Evolutionary conservation across 2,888 invertebrate species (phyloP).

Genomic region (Byasa hedistus): DNA sequence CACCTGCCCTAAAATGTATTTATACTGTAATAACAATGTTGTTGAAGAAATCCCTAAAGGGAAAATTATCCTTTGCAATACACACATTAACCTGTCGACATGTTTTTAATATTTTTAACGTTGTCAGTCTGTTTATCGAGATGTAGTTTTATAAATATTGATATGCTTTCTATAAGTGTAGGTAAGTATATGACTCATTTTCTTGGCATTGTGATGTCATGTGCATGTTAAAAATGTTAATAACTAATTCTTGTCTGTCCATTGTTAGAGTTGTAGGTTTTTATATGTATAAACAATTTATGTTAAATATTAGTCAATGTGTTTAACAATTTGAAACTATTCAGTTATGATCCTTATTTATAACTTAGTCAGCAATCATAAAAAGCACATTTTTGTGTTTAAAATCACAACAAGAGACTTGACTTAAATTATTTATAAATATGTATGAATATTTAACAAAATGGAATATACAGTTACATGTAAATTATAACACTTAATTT

Average conservation of each 20-base stretch:
- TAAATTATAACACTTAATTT: too few species aligned
- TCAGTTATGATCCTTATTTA: too few species aligned
- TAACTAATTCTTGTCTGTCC: slow-evolving; percentile 46
- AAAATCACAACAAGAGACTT: too few species aligned
- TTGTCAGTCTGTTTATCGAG: slow-evolving; percentile 6
- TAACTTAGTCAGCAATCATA: too few species aligned
- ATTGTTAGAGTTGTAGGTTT: background rate
- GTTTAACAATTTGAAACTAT: too few species aligned
- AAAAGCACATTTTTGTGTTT: too few species aligned
- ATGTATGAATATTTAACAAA: too few species aligned
- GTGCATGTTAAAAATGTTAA: slow-evolving; percentile 57
- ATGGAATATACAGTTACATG: too few species aligned
- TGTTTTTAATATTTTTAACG: background rate
- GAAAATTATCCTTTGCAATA: too few species aligned
- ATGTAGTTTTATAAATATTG: slow-evolving; percentile 29
- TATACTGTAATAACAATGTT: slow-evolving; percentile 27
- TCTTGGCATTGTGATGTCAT: slow-evolving; percentile 70
- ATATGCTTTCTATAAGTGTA: slow-evolving; percentile 38
- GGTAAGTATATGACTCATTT: slow-evolving; percentile 61
- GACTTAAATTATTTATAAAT: too few species aligned
- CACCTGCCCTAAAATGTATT: slow-evolving; percentile 41
- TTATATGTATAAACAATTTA: too few species aligned
- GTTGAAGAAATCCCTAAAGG: background rate
- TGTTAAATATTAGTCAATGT: too few species aligned
- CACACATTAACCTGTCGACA: background rate